Conservation (phyloP, 2,797 vertebrate genomes). For the Erethizon dorsatum region DNA sequence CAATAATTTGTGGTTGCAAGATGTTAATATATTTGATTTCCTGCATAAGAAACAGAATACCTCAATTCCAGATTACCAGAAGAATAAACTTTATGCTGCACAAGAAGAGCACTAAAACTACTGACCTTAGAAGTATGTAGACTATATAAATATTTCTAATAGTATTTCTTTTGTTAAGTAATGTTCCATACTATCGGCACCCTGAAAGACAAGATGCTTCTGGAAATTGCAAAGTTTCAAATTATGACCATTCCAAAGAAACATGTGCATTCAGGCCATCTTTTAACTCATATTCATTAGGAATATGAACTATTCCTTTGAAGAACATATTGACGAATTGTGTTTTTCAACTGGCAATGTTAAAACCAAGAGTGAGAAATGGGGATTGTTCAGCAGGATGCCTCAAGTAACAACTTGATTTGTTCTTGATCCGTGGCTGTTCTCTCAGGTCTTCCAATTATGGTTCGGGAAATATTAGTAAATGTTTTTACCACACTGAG, state of each 20-base stretch:
- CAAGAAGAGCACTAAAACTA: not conserved
- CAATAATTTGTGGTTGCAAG: not conserved
- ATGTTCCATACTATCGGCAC: not conserved
- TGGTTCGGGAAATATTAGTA: not conserved
- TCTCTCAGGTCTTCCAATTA: not conserved
- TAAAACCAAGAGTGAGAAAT: not conserved
- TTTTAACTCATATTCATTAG: not conserved
- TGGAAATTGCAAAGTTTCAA: constrained; percentile 13
- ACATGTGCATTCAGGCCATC: not conserved
- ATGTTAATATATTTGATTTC: not conserved
- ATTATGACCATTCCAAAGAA: not conserved
- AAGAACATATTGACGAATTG: not conserved
- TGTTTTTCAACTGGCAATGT: not conserved
- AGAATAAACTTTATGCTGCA: not conserved
- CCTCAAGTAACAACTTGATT: not conserved
- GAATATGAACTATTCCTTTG: not conserved
- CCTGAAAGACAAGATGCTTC: not conserved
- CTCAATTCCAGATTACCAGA: not conserved
- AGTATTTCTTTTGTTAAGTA: not conserved
- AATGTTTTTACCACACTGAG: not conserved
- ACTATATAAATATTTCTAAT: not conserved
- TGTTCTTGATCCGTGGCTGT: not conserved
- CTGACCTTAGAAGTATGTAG: not conserved
- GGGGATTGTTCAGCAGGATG: not conserved
- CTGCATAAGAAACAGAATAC: not conserved